phyloP scores from a whole-genome alignment of 1,140 invertebrate species.

The Neodiprion fabricii region DNA sequence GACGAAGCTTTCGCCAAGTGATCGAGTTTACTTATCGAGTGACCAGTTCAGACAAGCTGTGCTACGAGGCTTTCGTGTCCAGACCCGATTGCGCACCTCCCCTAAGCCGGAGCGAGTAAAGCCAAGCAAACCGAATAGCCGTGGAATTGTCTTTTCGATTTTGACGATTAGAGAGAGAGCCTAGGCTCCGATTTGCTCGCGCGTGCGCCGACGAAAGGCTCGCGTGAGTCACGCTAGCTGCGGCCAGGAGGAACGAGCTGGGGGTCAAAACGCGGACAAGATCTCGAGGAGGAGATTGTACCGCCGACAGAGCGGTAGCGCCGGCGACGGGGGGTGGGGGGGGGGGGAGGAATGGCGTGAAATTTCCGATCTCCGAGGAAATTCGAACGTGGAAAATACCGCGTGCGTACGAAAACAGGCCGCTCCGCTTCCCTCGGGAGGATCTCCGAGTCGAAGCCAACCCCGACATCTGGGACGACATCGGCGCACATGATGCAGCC shows the following conservation, averaged over 20 bases:
- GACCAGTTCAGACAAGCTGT: too few species aligned
- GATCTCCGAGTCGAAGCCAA: background rate
- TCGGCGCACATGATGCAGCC: background rate
- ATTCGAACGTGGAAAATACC: too few species aligned
- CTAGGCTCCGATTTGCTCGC: background rate
- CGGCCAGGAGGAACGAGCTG: background rate
- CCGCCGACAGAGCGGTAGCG: background rate
- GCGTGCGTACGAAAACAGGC: background rate
- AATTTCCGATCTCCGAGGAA: too few species aligned
- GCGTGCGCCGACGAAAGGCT: background rate
- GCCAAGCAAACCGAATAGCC: too few species aligned
- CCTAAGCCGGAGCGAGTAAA: too few species aligned
- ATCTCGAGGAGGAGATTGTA: background rate
- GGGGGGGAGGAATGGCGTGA: too few species aligned
- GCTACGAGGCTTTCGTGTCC: too few species aligned
- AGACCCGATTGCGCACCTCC: too few species aligned
- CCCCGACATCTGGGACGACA: background rate
- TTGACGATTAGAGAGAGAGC: slow-evolving; percentile 1
- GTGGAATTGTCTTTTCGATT: background rate
- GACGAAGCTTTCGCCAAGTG: too few species aligned
- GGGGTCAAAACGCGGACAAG: slow-evolving; percentile 4
- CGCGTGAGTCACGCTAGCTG: background rate
- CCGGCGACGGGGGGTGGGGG: background rate
- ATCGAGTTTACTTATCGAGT: too few species aligned
- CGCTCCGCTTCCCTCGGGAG: background rate